These are phyloP conservation scores for Lateolabrax maculatus DNA, from an alignment of 2,797 vertebrate species.

Conservation along the genomic window DNA sequence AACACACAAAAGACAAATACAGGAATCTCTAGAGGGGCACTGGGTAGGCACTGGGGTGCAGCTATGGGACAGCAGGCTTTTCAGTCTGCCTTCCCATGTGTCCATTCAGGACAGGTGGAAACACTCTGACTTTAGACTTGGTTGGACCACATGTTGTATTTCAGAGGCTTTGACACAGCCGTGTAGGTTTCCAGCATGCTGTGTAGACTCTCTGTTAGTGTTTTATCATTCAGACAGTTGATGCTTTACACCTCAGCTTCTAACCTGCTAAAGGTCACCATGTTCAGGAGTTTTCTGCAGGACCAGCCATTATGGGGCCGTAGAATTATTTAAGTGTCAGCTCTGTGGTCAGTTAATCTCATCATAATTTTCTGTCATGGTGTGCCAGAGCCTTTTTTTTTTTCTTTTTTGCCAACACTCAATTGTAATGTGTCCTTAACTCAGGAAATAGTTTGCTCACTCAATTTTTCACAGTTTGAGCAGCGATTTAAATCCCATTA, in stretches of 20 bases:
- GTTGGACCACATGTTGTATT: not conserved
- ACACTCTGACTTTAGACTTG: not conserved
- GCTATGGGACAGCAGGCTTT: not conserved
- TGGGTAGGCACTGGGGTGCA: not conserved
- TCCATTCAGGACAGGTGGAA: not conserved
- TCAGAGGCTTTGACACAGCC: not conserved
- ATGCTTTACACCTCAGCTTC: not conserved
- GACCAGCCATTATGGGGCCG: not conserved
- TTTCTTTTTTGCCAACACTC: slow-evolving; percentile 29
- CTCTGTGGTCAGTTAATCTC: slow-evolving; percentile 54
- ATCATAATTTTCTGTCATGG: slow-evolving; percentile 50
- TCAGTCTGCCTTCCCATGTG: not conserved
- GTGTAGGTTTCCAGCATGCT: not conserved
- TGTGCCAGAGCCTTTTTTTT: slow-evolving; percentile 35
- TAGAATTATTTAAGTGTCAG: slow-evolving; percentile 35
- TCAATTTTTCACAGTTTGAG: slow-evolving; percentile 64
- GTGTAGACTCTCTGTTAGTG: not conserved
- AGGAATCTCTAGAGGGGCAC: not conserved
- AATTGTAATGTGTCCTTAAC: slow-evolving; percentile 59
- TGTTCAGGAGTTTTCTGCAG: slow-evolving; percentile 17
- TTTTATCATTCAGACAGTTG: not conserved
- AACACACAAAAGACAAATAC: not conserved
- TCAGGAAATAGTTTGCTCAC: slow-evolving; percentile 60
- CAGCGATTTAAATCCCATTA: slow-evolving; percentile 72
- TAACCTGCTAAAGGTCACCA: slow-evolving; percentile 22